phyloP scores from a whole-genome alignment of 2,113 vertebrate genomes.

The Onychorhynchus coronatus region DNA sequence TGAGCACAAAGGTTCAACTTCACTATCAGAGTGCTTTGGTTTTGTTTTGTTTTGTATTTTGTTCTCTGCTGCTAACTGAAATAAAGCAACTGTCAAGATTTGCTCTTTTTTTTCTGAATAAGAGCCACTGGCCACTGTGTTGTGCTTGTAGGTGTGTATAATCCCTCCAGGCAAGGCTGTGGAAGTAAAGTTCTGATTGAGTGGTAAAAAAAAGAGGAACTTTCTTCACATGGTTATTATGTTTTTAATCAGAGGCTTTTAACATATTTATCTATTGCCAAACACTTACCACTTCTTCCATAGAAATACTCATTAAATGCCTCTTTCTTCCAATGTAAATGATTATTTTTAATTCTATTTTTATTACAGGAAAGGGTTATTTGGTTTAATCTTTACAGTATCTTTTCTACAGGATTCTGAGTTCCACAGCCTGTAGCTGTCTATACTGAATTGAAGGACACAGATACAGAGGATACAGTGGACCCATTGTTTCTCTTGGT shows the following conservation, averaged over 20 bases:
- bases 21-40: background rate
- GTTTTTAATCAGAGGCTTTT: background rate
- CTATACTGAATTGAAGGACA: background rate
- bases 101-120: background rate
- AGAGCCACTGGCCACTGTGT: background rate
- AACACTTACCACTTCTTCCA: background rate
- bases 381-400: background rate
- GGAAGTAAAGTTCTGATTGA: background rate
- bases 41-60: background rate
- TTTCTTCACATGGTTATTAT: background rate
- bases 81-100: background rate
- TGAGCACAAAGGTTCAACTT: background rate
- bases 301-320: background rate
- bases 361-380: background rate
- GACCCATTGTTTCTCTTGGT: background rate
- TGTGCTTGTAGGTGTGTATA: background rate
- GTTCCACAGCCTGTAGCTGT: background rate
- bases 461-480: accelerated
- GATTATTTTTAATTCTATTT: background rate
- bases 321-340: background rate
- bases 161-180: background rate
- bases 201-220: background rate
- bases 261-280: background rate
- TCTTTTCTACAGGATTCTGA: background rate
- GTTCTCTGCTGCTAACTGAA: background rate